phyloP scores from a whole-genome alignment of 2,113 vertebrate genomes.

The Rhinogobius similis region DNA sequence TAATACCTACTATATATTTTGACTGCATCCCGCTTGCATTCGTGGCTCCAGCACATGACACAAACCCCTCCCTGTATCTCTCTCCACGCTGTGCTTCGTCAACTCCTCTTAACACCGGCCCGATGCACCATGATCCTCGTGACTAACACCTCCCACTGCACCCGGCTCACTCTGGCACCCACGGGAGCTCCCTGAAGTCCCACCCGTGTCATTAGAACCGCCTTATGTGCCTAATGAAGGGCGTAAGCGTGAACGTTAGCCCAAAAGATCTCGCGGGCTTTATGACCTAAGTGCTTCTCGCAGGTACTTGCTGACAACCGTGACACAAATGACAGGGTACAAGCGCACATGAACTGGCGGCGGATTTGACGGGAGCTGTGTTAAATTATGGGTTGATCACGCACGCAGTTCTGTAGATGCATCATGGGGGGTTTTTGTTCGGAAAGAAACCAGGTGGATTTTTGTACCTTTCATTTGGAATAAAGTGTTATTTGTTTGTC shows the following conservation, averaged over 20 bases:
- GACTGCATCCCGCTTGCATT: not conserved
- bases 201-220: not conserved
- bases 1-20: not conserved
- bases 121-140: slow-evolving; percentile 2
- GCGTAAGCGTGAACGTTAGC: not conserved
- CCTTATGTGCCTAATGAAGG: slow-evolving; percentile 7
- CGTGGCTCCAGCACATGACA: too few relatives aligned
- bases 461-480: not conserved
- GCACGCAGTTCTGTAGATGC: not conserved
- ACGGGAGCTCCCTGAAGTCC: not conserved
- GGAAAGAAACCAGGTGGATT: not conserved
- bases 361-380: slow-evolving; percentile 7
- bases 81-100: not conserved
- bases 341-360: not conserved
- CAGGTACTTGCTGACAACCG: slow-evolving; percentile 2
- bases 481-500: not conserved
- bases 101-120: slow-evolving; percentile 15
- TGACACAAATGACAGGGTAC: slow-evolving; percentile 9
- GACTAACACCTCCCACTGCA: slow-evolving; percentile 12
- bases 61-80: not conserved
- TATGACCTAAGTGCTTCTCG: not conserved
- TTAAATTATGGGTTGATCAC: slow-evolving; percentile 32
- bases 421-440: not conserved
- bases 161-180: slow-evolving; percentile 11
- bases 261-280: not conserved